phyloP scores from a whole-genome alignment of 2,797 vertebrate genomes.

The Schizothorax lantsangensis region DNA sequence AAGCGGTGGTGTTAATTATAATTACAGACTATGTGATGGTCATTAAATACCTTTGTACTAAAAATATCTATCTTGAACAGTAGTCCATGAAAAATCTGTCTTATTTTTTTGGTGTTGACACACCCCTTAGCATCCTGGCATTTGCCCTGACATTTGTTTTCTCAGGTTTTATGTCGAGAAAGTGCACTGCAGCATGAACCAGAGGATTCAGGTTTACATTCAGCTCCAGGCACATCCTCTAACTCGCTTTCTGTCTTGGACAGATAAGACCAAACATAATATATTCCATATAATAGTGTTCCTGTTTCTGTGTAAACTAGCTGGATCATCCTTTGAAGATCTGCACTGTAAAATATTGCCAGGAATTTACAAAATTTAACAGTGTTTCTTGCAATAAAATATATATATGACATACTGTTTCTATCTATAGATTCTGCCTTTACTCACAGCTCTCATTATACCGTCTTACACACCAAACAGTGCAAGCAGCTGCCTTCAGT shows the following conservation, averaged over 20 bases:
- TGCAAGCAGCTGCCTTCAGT: background rate
- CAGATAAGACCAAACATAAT: slow-evolving; percentile 24
- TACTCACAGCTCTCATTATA: background rate
- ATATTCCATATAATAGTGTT: slow-evolving; percentile 19
- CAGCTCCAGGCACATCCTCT: slow-evolving; percentile 26
- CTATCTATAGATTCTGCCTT: background rate
- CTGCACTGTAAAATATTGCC: background rate
- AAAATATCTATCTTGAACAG: slow-evolving; percentile 1
- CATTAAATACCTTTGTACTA: slow-evolving; percentile 1
- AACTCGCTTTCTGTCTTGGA: slow-evolving; percentile 18
- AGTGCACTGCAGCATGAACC: slow-evolving; percentile 41
- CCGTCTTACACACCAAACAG: slow-evolving; percentile 6
- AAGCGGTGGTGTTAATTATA: slow-evolving; percentile 29
- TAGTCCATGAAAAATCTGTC: background rate
- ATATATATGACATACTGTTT: background rate
- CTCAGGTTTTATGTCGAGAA: slow-evolving; percentile 22
- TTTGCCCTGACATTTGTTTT: slow-evolving; percentile 43
- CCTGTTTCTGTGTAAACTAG: slow-evolving; percentile 1
- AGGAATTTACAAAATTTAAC: background rate
- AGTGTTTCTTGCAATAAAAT: background rate
- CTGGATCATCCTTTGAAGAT: slow-evolving; percentile 11
- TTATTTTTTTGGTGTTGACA: slow-evolving; percentile 21
- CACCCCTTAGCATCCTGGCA: slow-evolving; percentile 35
- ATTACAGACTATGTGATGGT: slow-evolving; percentile 23
- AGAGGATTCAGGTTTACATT: slow-evolving; percentile 35